A percentile compares a stretch with the other conserved stretches of the same genome.
phyloP scores from a whole-genome alignment of 1,140 invertebrate species.

The Steinernema khuongi region DNA sequence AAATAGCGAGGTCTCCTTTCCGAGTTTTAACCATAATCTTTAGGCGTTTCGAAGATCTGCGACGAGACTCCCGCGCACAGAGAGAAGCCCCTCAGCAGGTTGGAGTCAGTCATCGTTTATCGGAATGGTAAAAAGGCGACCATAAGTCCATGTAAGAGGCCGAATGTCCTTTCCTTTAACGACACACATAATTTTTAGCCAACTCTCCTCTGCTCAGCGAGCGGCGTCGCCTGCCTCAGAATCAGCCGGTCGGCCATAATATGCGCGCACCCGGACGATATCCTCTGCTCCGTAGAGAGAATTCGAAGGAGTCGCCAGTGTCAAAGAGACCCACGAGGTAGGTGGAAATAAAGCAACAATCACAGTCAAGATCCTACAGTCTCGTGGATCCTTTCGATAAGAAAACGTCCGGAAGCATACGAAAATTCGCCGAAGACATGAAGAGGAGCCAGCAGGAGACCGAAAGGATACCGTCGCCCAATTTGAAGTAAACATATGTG shows the following conservation, averaged over 20 bases:
- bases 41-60: constrained; percentile 1
- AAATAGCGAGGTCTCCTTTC: neutral
- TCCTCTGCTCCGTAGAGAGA: neutral
- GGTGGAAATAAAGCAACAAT: neutral
- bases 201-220: neutral
- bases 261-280: neutral
- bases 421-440: neutral
- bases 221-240: neutral
- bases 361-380: neutral
- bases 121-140: neutral
- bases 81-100: neutral
- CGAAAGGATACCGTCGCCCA: neutral
- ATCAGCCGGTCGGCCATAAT: neutral
- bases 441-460: neutral
- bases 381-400: neutral
- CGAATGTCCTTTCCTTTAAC: neutral
- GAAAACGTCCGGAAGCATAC: neutral
- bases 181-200: neutral
- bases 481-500: neutral
- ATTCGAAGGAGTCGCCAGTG: neutral
- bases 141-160: neutral
- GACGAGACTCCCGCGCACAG: neutral
- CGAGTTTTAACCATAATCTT: neutral
- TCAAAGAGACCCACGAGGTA: neutral
- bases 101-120: constrained; percentile 1